Evolutionary conservation across 2,797 vertebrate species (phyloP), one percentile per base, ranked within the genome.

Genomic region (Borostomias antarcticus): DNA sequence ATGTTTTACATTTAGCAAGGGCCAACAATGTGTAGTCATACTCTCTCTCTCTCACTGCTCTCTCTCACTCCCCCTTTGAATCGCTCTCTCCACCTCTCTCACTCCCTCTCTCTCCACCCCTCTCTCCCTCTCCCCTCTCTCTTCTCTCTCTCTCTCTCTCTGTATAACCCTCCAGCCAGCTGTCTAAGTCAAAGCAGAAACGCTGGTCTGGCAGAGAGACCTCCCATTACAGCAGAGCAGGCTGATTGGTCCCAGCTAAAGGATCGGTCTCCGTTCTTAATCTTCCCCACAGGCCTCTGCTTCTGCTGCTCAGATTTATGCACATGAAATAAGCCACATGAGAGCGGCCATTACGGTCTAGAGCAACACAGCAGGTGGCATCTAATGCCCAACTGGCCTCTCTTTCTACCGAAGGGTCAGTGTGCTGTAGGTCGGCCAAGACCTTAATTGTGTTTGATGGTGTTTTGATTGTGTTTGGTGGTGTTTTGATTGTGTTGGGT

Each of bases 91-190:
- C n/a, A n/a, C n/a, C n/a, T n/a, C n/a, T n/a, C n/a, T n/a, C n/a
- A n/a, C n/a, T n/a, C n/a, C n/a, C n/a, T n/a, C n/a, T n/a, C n/a
- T n/a, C n/a, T n/a, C n/a, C n/a, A n/a, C n/a, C n/a, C n/a, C n/a
- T n/a, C n/a, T n/a, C n/a, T n/a, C n/a, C n/a, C n/a, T n/a, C n/a
- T n/a, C n/a, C n/a, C n/a, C n/a, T n/a, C n/a, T n/a, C n/a, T n/a
- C n/a, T n/a, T n/a, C n/a, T n/a, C n/a, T n/a, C n/a, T n/a, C n/a
- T n/a, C n/a, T n/a, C n/a, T n/a, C n/a, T n/a, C n/a, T 0, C 64
- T 74, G 85, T 78, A 83, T 85, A 87, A 86, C 81, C 80, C 82
- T 81, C 75, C 71, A 59, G 68, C 23, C 4, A 72, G 65, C 79
- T 52, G 76, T 71, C 70, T 43, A 53, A 70, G 74, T 76, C 74